Evolutionary conservation across 2,113 vertebrate species (phyloP), one percentile per base, ranked within the genome.

Genomic region (Onychostoma macrolepis): DNA sequence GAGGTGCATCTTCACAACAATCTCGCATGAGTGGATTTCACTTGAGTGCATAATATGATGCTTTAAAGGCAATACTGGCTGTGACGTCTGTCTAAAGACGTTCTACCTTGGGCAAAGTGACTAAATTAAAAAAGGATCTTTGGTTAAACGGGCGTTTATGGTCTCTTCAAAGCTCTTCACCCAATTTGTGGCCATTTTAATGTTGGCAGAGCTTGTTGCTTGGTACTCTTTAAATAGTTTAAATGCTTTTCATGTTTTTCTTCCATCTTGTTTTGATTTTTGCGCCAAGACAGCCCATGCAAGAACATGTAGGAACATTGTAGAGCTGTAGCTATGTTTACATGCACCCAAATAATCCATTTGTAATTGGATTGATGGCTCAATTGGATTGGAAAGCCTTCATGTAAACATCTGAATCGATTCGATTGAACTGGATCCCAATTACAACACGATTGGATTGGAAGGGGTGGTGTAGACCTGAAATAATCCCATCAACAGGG

Each of bases 31-130:
- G 74, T 76, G 83, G 71, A 77, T 85, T 72, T 87, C 85, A 61
- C 63, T 87, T 93, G 92, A 94, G 92, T 92, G 90, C 89, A 92
- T 94, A 94, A 93, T 94, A 92, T 88, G 90, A 89, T 87, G 86
- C 88, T 92, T 87, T 82, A 43, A 86, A 91, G 80, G 86, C 87
- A 84, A 86, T 28, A 45, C 58, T 63, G 81, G 88, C 90, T 92
- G 86, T 91, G 85, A 84, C 21, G 81, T 87, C 65, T 85, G 83
- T 85, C 83, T 81, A 72, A 88, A 88, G 78, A 53, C 0, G 45
- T 19, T 78, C 45, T 53, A 78, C 26, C 61, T 79, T 69, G 21
- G 41, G 58, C 75, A 83, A 50, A 33, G 41, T 21, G 43, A 38
- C 9, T 28, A 11, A 81, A 81, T 81, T 45, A 43, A 28, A 81